Conservation (phyloP, 2,888 invertebrate genomes). For the Sinohyriopsis cumingii region DNA sequence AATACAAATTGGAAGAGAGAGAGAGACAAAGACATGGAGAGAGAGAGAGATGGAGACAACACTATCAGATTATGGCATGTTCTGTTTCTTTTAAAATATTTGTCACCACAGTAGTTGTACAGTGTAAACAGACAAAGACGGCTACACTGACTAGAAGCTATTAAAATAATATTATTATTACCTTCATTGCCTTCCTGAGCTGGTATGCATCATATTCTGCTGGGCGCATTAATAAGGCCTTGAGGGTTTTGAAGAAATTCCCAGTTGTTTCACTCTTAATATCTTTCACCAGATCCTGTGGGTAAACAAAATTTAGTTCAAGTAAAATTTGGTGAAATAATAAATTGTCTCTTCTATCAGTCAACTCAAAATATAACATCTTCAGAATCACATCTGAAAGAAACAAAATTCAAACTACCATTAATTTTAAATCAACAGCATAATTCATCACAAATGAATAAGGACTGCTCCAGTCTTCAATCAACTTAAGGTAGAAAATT, state of each 20-base stretch:
- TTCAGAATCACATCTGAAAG: too few species aligned
- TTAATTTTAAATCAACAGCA: too few species aligned
- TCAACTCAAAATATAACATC: too few species aligned
- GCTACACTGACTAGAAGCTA: background rate
- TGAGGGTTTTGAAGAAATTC: constrained; percentile 64
- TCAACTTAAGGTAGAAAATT: too few species aligned
- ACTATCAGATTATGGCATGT: too few species aligned
- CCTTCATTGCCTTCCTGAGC: constrained; percentile 69
- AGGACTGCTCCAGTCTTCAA: too few species aligned
- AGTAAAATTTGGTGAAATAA: background rate
- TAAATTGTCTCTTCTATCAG: too few species aligned
- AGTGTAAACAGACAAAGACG: too few species aligned
- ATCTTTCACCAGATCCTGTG: constrained; percentile 67
- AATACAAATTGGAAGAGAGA: background rate
- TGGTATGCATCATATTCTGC: constrained; percentile 71
- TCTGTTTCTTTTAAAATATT: too few species aligned
- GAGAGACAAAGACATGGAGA: constrained; percentile 12
- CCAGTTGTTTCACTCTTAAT: constrained; percentile 69
- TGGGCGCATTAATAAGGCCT: constrained; percentile 65
- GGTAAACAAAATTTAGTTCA: background rate
- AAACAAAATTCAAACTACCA: too few species aligned
- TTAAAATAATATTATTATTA: constrained; percentile 14
- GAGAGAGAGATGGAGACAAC: constrained; percentile 2
- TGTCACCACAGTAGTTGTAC: too few species aligned
- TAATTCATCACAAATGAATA: too few species aligned